Conservation (phyloP, 2,113 vertebrate genomes). For the Leptodactylus fuscus region DNA sequence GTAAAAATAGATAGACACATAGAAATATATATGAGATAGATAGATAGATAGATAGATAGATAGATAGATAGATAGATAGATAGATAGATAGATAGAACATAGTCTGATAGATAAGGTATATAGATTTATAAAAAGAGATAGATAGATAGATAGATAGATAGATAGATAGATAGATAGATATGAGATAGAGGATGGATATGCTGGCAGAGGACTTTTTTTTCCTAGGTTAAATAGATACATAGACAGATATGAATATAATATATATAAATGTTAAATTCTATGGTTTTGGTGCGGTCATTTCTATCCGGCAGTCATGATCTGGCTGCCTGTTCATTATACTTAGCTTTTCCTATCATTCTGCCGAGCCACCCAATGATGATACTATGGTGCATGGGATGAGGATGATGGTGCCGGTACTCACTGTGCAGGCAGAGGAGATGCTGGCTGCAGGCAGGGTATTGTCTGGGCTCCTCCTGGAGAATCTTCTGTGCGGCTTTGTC, state of each 20-base stretch:
- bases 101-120: too few relatives aligned
- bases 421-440: not conserved
- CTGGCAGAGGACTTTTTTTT: too few relatives aligned
- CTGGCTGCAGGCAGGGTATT: not conserved
- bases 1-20: too few relatives aligned
- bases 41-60: not conserved
- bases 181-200: too few relatives aligned
- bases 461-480: not conserved
- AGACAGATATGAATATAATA: too few relatives aligned
- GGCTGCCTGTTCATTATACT: not conserved
- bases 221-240: too few relatives aligned
- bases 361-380: not conserved
- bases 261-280: too few relatives aligned
- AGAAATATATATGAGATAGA: too few relatives aligned
- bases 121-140: too few relatives aligned
- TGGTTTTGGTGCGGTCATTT: too few relatives aligned
- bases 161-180: not conserved
- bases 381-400: not conserved
- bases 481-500: constrained; percentile 63
- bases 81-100: constrained; percentile 18
- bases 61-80: not conserved
- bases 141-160: too few relatives aligned
- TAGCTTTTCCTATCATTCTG: not conserved
- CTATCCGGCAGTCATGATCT: not conserved
- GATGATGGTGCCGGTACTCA: constrained; percentile 17